Conservation (phyloP, 2,888 invertebrate genomes). For the Noctua pronuba region DNA sequence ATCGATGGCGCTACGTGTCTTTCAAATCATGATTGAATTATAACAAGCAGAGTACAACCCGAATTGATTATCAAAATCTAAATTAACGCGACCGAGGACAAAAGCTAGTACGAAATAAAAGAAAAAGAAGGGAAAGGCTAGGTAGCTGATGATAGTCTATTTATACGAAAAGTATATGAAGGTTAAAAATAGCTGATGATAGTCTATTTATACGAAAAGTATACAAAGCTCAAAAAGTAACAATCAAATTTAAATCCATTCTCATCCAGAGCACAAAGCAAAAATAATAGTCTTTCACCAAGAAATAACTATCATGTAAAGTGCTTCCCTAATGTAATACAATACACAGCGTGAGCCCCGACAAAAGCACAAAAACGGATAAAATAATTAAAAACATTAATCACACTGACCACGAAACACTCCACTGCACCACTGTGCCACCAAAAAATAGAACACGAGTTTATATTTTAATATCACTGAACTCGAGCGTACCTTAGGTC, state of each 20-base stretch:
- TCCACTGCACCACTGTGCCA: slow-evolving; percentile 66
- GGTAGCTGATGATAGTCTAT: no score
- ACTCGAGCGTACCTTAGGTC: slow-evolving; percentile 51
- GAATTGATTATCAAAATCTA: no score
- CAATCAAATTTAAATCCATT: neutral
- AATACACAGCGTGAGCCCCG: neutral
- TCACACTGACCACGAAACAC: slow-evolving; percentile 62
- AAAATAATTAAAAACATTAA: slow-evolving; percentile 49
- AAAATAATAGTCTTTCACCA: neutral
- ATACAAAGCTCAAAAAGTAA: neutral
- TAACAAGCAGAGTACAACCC: no score
- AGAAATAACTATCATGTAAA: neutral
- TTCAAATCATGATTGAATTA: no score
- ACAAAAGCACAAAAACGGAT: slow-evolving; percentile 21
- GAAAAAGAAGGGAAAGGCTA: neutral
- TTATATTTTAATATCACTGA: slow-evolving; percentile 72
- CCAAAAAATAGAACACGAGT: slow-evolving; percentile 66
- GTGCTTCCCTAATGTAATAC: slow-evolving; percentile 8
- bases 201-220: neutral
- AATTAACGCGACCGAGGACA: no score
- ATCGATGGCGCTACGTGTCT: no score
- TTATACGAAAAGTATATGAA: no score
- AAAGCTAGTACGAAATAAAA: neutral
- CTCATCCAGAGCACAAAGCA: neutral
- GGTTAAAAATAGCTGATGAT: no score